Evolutionary conservation across 2,797 vertebrate species (phyloP), one percentile per base, ranked within the genome.

Genomic region (Oryzias dopingdopingensis): DNA sequence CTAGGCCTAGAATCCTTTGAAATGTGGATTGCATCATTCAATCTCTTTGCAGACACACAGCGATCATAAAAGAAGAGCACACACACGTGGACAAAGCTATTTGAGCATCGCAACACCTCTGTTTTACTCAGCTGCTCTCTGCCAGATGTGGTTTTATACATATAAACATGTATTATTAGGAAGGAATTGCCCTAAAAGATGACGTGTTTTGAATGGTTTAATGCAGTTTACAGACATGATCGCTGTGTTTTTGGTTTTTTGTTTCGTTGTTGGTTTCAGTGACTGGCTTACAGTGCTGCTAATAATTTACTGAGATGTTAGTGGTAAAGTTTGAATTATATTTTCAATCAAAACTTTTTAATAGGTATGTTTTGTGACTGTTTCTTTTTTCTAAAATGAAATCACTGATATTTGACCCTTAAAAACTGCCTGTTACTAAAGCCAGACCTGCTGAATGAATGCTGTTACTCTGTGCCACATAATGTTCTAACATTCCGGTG

Each of bases 1-100:
- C 68, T 83, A 81, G 79, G 73, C 83, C 77, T 77, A 83, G 82
- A 87, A 86, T 87, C 83, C 86, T 87, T 67, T 86, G 78, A 88
- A 84, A 88, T 71, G 73, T 58, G 74, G 81, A 72, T 67, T 42
- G 51, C 48, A 73, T 75, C 59, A 64, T 67, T 74, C 49, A 68
- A 55, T 78, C 58, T 75, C 56, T 51, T 49, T n/a, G 50, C 46
- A 70, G 66, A 67, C 48, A 55, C 49, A 71, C 60, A 60, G 59
- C 42, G 62, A 73, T 65, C 50, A 50, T 46, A 48, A 67, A 41
- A 67, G 59, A 71, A 67, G 57, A 75, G 67, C 62, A 68, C 49
- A 62, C 65, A 56, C 59, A 59, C 5, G 58, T 62, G 74, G 70
- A 69, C 59, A 59, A 45, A 62, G 23, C 70, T 46, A 53, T 18